Conservation (phyloP, 2,888 invertebrate species). For the Idaea straminata region DNA sequence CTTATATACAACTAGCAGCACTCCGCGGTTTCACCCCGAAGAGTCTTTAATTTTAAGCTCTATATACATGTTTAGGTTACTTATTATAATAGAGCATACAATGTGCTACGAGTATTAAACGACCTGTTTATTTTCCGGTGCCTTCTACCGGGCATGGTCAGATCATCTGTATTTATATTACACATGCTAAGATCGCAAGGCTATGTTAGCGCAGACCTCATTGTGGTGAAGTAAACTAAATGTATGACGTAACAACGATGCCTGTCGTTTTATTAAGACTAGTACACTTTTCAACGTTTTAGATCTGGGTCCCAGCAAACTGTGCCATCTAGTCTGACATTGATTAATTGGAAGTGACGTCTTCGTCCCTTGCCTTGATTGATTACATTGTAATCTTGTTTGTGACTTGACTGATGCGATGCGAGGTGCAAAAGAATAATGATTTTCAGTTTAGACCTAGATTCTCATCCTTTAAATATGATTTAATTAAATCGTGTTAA, state of each 20-base stretch:
- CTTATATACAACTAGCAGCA: too few relatives aligned
- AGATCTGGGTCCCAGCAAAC: slow-evolving; percentile 32
- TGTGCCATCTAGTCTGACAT: slow-evolving; percentile 49
- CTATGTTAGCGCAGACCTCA: too few relatives aligned
- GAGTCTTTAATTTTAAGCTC: too few relatives aligned
- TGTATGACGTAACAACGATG: slow-evolving; percentile 30
- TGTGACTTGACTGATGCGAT: slow-evolving; percentile 43
- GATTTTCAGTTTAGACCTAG: background rate
- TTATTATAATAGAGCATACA: too few relatives aligned
- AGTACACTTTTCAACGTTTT: slow-evolving; percentile 39
- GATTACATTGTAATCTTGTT: slow-evolving; percentile 76
- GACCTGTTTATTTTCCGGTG: too few relatives aligned
- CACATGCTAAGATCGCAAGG: too few relatives aligned
- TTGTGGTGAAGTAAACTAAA: slow-evolving; percentile 21
- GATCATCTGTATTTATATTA: too few relatives aligned
- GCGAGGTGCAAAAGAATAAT: slow-evolving; percentile 12
- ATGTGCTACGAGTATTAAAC: too few relatives aligned
- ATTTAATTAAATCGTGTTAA: background rate
- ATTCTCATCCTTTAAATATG: background rate
- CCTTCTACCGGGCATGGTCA: too few relatives aligned
- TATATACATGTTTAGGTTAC: too few relatives aligned
- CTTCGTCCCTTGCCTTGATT: slow-evolving; percentile 58
- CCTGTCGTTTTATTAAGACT: slow-evolving; percentile 26
- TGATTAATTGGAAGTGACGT: slow-evolving; percentile 65
- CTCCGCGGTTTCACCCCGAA: too few relatives aligned